phyloP scores from a whole-genome alignment of 30 jellyfish, hydroid and myxozoan genomes.

The Cassiopea xamachana region DNA sequence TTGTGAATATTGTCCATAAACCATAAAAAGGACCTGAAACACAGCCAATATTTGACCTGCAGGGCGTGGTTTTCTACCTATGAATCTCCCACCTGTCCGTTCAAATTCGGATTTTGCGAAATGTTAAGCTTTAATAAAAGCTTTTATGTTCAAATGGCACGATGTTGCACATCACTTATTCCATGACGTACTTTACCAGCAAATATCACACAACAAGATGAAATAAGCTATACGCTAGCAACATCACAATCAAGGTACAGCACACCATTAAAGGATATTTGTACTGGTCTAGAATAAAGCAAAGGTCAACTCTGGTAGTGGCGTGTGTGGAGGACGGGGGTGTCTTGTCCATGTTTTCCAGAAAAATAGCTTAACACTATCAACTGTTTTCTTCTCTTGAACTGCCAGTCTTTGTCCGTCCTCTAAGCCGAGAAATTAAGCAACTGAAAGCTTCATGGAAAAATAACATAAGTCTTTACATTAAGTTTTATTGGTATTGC shows the following conservation, averaged over 20 bases:
- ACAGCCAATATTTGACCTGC: neutral
- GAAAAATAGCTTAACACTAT: neutral
- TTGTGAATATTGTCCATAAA: neutral
- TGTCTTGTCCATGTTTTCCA: neutral
- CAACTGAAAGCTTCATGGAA: no score
- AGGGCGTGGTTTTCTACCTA: neutral
- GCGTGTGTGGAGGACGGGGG: neutral
- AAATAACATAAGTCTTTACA: no score
- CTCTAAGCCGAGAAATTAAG: no score
- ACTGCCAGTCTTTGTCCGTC: neutral
- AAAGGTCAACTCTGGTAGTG: neutral
- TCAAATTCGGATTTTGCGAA: neutral
- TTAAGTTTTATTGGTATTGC: no score
- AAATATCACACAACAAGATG: neutral
- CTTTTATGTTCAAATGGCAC: neutral
- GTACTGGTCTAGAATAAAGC: neutral
- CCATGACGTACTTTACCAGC: neutral
- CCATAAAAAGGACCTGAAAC: neutral
- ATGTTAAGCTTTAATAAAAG: neutral
- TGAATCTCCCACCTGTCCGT: neutral
- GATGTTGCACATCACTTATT: neutral
- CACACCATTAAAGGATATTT: neutral
- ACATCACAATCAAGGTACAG: neutral
- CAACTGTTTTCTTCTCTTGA: neutral
- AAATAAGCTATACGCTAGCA: no score